These are phyloP conservation scores for Pelagia noctiluca DNA, from an alignment of 30 jellyfish, hydroid and myxozoan species.

Conservation along the genomic window DNA sequence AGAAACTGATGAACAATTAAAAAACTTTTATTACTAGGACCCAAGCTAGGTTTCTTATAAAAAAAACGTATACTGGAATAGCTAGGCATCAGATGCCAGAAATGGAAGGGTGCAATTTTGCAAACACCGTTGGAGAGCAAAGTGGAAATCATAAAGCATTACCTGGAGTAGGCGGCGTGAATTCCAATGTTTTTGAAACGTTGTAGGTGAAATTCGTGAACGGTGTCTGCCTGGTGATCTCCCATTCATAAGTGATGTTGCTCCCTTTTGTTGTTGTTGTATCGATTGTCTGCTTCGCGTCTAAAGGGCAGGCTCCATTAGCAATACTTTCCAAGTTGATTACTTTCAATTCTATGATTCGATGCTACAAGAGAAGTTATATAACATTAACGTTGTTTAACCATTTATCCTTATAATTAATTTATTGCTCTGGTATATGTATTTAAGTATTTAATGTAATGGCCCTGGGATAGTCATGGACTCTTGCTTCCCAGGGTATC, in stretches of 20 bases:
- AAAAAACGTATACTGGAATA: no score
- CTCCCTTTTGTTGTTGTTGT: constrained; percentile 46
- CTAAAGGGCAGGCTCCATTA: constrained; percentile 22
- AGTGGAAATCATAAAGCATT: background rate
- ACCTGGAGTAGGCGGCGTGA: constrained; percentile 51
- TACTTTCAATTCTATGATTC: constrained; percentile 32
- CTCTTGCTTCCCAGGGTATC: no score
- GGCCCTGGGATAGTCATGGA: no score
- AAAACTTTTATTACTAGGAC: no score
- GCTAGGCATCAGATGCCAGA: no score
- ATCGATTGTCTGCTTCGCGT: constrained; percentile 12
- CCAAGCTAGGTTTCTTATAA: no score
- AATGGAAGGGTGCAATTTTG: no score
- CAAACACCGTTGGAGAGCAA: no score
- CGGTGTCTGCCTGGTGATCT: background rate
- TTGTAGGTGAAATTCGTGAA: constrained; percentile 18
- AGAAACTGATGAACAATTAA: no score
- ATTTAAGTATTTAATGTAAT: no score
- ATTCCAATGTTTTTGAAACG: constrained; percentile 14
- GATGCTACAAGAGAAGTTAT: constrained; percentile 16
- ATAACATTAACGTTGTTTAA: background rate
- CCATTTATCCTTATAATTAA: no score
- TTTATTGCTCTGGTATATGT: no score
- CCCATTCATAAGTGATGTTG: constrained; percentile 55
- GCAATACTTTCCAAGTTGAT: background rate